Evolutionary conservation across 2,113 vertebrate species (phyloP).

Genomic region (Bungarus multicinctus): DNA sequence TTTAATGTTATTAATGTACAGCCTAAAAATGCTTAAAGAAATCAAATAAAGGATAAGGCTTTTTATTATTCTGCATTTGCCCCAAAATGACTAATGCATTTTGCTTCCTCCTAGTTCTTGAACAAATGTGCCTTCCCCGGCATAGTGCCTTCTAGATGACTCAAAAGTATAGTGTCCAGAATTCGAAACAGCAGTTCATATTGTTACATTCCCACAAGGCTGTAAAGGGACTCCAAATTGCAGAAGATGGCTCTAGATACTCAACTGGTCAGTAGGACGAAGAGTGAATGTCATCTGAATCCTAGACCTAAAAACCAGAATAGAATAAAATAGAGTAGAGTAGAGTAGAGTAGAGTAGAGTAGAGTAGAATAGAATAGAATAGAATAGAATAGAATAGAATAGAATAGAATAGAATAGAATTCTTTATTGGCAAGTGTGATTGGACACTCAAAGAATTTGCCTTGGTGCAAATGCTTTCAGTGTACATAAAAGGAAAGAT

Average conservation of each 20-base stretch:
- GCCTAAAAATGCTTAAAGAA: conserved; percentile 67
- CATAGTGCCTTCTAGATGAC: not conserved
- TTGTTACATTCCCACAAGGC: not conserved
- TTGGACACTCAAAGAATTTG: too few species aligned
- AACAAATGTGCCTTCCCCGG: not conserved
- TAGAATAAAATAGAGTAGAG: too few species aligned
- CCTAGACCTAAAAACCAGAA: not conserved
- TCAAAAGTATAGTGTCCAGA: not conserved
- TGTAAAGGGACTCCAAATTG: too few species aligned
- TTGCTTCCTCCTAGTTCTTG: conserved; percentile 41
- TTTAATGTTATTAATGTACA: conserved; percentile 76
- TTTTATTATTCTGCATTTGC: conserved; percentile 61
- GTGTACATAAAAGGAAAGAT: too few species aligned
- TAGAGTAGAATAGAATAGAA: too few species aligned
- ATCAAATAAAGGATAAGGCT: conserved; percentile 61
- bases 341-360: too few species aligned
- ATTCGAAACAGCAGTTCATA: not conserved
- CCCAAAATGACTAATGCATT: conserved; percentile 58
- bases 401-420: too few species aligned
- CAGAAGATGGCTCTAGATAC: not conserved
- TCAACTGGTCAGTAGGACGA: not conserved
- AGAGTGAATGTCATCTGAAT: not conserved
- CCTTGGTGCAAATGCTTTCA: too few species aligned
- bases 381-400: too few species aligned
- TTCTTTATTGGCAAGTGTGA: too few species aligned